Evolutionary conservation across 2,797 vertebrate genomes (phyloP).

Genomic region (Micrastur ruficollis): DNA sequence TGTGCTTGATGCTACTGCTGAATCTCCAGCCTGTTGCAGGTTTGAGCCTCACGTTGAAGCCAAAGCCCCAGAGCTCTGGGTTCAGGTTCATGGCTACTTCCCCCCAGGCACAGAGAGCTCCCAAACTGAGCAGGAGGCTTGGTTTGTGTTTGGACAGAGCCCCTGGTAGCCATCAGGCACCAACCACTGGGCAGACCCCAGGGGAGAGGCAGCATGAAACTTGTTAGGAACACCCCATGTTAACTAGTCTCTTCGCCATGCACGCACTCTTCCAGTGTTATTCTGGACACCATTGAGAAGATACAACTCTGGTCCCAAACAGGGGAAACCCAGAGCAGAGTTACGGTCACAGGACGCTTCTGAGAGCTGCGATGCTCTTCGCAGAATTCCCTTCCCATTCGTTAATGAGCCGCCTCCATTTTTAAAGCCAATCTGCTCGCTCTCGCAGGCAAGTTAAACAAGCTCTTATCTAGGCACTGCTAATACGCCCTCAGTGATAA

Average conservation of each 20-base stretch:
- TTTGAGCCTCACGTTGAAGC: background rate
- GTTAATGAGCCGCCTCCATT: background rate
- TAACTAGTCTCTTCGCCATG: accelerated
- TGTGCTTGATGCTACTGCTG: background rate
- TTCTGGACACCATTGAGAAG: background rate
- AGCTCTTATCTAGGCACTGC: background rate
- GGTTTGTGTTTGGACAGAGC: background rate
- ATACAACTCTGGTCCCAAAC: too few species aligned
- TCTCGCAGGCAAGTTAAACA: background rate
- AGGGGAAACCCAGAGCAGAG: background rate
- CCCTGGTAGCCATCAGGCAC: background rate
- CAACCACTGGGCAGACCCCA: background rate
- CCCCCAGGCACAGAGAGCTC: background rate
- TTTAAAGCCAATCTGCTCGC: background rate
- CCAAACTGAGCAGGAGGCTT: background rate
- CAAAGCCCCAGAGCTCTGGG: background rate
- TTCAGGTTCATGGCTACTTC: background rate
- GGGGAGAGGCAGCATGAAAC: background rate
- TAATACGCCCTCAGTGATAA: background rate
- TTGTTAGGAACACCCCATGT: background rate
- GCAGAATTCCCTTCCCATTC: background rate
- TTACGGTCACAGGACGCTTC: background rate
- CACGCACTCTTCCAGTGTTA: background rate
- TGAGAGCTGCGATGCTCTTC: background rate
- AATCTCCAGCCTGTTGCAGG: background rate